Evolutionary conservation across 2,797 vertebrate species (phyloP).

Genomic region (Lepidocolaptes lacrymiger): DNA sequence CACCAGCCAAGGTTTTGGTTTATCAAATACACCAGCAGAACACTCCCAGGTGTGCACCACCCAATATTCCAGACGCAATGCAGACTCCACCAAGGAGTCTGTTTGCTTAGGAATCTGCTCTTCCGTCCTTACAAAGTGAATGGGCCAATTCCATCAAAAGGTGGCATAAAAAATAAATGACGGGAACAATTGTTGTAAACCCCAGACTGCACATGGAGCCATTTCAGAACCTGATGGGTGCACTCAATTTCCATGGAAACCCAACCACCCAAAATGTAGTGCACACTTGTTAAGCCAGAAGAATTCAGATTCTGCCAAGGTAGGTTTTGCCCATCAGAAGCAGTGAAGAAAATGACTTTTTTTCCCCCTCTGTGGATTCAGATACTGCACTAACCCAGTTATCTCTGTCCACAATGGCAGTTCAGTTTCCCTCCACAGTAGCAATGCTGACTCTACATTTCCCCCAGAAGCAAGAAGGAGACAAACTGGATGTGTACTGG

Average conservation of each 20-base stretch:
- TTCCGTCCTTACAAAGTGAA: not conserved
- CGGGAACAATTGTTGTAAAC: not conserved
- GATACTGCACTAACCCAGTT: not conserved
- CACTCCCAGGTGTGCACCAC: not conserved
- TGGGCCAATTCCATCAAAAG: not conserved
- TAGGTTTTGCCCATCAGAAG: not conserved
- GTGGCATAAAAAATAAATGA: not conserved
- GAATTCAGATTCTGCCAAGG: slow-evolving; percentile 13
- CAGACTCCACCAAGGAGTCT: not conserved
- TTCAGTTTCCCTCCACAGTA: not conserved
- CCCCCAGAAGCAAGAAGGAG: accelerated
- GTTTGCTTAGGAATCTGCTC: not conserved
- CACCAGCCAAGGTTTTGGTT: too few relatives aligned
- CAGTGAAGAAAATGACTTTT: not conserved
- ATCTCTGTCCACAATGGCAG: not conserved
- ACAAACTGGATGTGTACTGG: not conserved
- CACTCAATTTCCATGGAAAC: slow-evolving; percentile 65
- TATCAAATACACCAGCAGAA: accelerated
- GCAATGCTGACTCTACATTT: accelerated
- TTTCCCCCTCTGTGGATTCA: not conserved
- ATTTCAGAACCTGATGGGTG: slow-evolving; percentile 11
- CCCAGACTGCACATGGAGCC: not conserved
- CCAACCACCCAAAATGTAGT: not conserved
- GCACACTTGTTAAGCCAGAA: not conserved
- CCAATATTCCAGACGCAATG: accelerated